Percentiles rank a stretch among this genome's conserved stretches.
These are phyloP conservation scores for Chrysotoxum bicinctum DNA, from an alignment of 2,888 invertebrate genomes.

Conservation along the genomic window DNA sequence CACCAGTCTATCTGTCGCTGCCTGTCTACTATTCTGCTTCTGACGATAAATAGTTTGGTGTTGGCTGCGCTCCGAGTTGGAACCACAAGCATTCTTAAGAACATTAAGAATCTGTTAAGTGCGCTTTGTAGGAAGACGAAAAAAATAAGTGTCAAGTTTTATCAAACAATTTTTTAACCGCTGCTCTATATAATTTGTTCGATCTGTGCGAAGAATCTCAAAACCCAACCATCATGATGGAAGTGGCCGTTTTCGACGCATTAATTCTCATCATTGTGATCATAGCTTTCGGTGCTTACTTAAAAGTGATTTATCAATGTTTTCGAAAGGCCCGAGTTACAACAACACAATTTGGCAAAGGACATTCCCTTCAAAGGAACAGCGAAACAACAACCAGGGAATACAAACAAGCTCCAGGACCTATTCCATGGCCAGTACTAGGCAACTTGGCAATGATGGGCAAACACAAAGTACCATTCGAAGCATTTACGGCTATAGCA, in stretches of 20 bases:
- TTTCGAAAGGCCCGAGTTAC: constrained; percentile 75
- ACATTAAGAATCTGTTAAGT: constrained; percentile 36
- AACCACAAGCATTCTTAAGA: constrained; percentile 14
- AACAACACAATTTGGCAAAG: constrained; percentile 35
- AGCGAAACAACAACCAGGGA: constrained; percentile 47
- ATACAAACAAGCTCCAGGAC: constrained; percentile 84
- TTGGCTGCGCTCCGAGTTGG: constrained; percentile 41
- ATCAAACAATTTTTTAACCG: constrained; percentile 41
- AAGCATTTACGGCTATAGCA: constrained; percentile 87
- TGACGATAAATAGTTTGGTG: constrained; percentile 36
- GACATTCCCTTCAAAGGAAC: constrained; percentile 19
- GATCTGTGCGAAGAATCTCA: background rate
- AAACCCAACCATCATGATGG: constrained; percentile 40
- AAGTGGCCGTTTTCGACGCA: constrained; percentile 60
- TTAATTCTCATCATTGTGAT: constrained; percentile 60
- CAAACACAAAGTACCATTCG: constrained; percentile 86
- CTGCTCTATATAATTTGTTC: background rate
- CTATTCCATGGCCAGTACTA: constrained; percentile 86
- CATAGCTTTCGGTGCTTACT: constrained; percentile 71
- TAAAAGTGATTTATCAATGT: constrained; percentile 75
- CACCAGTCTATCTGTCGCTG: constrained; percentile 41
- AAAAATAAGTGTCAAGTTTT: constrained; percentile 53
- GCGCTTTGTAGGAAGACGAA: background rate
- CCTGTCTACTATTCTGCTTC: constrained; percentile 43
- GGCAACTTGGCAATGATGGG: constrained; percentile 88